Evolutionary conservation across 2,797 vertebrate species (phyloP).

Genomic region (Lithobates sylvaticus): DNA sequence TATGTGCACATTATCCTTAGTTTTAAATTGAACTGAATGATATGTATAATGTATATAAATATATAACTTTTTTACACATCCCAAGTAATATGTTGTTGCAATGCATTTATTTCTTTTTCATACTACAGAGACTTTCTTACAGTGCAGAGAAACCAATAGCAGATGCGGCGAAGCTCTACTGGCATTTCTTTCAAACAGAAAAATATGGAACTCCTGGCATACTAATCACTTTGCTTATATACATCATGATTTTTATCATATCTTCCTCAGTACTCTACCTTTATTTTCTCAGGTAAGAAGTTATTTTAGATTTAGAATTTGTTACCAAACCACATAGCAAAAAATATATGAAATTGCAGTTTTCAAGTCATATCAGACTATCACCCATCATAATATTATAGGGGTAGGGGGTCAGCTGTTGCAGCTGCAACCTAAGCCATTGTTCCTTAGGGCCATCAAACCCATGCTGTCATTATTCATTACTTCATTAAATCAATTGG

Average conservation of each 20-base stretch:
- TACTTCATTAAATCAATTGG: background rate
- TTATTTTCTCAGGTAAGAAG: conserved; percentile 88
- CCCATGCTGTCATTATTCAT: background rate
- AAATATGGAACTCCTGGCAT: conserved; percentile 82
- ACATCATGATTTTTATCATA: conserved; percentile 81
- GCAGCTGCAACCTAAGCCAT: too few species aligned
- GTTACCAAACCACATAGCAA: background rate
- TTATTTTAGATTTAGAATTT: background rate
- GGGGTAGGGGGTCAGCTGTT: too few species aligned
- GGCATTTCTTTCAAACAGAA: conserved; percentile 83
- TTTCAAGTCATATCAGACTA: too few species aligned
- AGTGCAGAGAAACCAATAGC: conserved; percentile 81
- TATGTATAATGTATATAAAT: background rate
- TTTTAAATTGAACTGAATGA: too few species aligned
- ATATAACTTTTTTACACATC: too few species aligned
- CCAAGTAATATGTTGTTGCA: background rate
- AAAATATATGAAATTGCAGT: background rate
- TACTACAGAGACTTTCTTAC: conserved; percentile 79
- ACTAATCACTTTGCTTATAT: conserved; percentile 85
- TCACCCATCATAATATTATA: too few species aligned
- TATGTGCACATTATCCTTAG: too few species aligned
- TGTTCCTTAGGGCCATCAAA: too few species aligned
- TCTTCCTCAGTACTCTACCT: conserved; percentile 83
- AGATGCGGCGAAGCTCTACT: conserved; percentile 92
- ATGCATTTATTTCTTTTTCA: conserved; percentile 40